These are phyloP conservation scores for Astreopora myriophthalma DNA, from an alignment of 64 coral and sea anemone species.

Conservation along the genomic window DNA sequence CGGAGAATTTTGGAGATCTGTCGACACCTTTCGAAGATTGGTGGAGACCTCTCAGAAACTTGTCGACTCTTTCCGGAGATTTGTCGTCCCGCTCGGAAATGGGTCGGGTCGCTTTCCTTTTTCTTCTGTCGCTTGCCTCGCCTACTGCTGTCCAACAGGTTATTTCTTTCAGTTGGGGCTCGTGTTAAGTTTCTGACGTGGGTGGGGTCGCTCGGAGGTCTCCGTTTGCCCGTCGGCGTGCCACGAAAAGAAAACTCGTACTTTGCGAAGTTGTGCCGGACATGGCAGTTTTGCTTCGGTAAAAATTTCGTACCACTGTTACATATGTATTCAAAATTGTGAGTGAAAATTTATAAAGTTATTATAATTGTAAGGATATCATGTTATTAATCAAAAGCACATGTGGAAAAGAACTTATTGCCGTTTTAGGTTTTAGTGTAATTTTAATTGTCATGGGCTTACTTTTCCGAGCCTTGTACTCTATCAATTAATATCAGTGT, in stretches of 20 bases:
- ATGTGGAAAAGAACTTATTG: conserved; percentile 44
- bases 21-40: neutral
- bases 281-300: conserved; percentile 42
- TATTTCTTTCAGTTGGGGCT: too few relatives aligned
- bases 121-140: too few relatives aligned
- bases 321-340: conserved; percentile 21
- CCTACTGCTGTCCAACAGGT: too few relatives aligned
- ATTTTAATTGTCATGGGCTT: conserved; percentile 70
- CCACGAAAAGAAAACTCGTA: neutral
- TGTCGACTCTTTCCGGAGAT: neutral
- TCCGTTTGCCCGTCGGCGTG: neutral
- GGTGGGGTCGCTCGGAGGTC: neutral
- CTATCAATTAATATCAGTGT: conserved; percentile 40
- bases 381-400: conserved; percentile 46
- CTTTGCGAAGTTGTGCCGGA: neutral
- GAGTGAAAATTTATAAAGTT: neutral
- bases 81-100: too few relatives aligned
- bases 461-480: conserved; percentile 21
- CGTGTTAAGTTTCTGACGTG: neutral
- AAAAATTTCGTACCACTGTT: conserved; percentile 26
- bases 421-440: conserved; percentile 84
- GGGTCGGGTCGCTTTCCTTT: too few relatives aligned
- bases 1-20: neutral
- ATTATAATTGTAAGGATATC: conserved; percentile 12
- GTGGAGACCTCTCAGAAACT: neutral